A percentile compares a stretch with the other conserved stretches of the same genome.
These are phyloP conservation scores for Andrena camellia DNA, from an alignment of 2,888 invertebrate genomes.

Conservation along the genomic window DNA sequence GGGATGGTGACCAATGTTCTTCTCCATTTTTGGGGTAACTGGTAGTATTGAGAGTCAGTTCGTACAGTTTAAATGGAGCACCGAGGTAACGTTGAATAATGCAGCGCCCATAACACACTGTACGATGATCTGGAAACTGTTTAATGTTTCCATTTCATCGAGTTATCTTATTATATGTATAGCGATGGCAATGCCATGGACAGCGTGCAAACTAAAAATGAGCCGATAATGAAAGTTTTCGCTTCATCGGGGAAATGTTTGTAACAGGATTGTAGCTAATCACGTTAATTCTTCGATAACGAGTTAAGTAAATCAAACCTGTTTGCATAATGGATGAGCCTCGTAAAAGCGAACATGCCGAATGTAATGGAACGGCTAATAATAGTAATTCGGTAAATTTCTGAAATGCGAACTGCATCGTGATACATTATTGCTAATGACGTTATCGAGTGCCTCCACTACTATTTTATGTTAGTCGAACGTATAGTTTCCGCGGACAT, in stretches of 20 bases:
- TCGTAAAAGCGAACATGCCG: conserved; percentile 42
- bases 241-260: neutral
- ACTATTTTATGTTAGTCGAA: conserved; percentile 1
- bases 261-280: conserved; percentile 49
- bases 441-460: neutral
- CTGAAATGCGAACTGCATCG: conserved; percentile 34
- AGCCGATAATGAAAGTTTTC: conserved; percentile 16
- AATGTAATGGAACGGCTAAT: conserved; percentile 55
- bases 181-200: neutral
- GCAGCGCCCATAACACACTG: neutral
- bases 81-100: neutral
- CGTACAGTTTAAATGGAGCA: neutral
- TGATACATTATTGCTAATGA: conserved; percentile 31
- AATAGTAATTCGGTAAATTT: conserved; percentile 56
- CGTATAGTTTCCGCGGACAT: neutral
- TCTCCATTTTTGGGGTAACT: neutral
- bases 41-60: neutral
- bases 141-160: neutral
- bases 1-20: neutral
- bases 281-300: conserved; percentile 59
- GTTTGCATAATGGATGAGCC: conserved; percentile 50
- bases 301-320: conserved; percentile 60
- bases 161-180: neutral
- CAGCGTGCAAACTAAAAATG: conserved; percentile 8
- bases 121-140: neutral